Evolutionary conservation across 2,888 invertebrate species (phyloP).

Genomic region (Temnothorax unifasciatus): DNA sequence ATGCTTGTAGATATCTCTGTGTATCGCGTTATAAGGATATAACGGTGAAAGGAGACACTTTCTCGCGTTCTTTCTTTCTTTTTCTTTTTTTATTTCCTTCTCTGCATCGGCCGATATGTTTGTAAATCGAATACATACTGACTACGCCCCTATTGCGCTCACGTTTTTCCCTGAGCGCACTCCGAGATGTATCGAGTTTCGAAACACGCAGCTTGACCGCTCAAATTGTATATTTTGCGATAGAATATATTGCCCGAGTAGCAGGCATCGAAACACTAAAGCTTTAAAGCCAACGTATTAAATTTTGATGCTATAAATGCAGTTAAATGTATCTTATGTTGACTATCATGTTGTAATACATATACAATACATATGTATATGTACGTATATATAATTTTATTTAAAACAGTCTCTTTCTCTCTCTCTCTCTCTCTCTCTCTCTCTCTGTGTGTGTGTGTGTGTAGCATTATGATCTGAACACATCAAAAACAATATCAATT

Average conservation of each 20-base stretch:
- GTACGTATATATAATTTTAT: too few relatives aligned
- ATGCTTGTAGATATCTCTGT: conserved; percentile 34
- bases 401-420: too few relatives aligned
- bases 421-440: too few relatives aligned
- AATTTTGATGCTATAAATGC: too few relatives aligned
- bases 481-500: too few relatives aligned
- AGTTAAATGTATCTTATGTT: too few relatives aligned
- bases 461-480: too few relatives aligned
- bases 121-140: conserved; percentile 28
- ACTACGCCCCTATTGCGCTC: neutral
- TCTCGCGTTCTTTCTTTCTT: neutral
- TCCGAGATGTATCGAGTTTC: conserved; percentile 41
- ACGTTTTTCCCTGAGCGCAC: neutral
- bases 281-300: neutral
- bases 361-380: too few relatives aligned
- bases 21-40: conserved; percentile 48
- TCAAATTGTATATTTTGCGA: neutral
- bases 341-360: too few relatives aligned
- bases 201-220: neutral
- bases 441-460: too few relatives aligned
- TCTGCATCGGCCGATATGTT: conserved; percentile 13
- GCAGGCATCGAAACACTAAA: neutral
- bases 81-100: neutral
- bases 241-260: neutral
- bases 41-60: conserved; percentile 19